Evolutionary conservation across 1,140 invertebrate genomes (phyloP).

Genomic region (Neotoxoptera formosana): DNA sequence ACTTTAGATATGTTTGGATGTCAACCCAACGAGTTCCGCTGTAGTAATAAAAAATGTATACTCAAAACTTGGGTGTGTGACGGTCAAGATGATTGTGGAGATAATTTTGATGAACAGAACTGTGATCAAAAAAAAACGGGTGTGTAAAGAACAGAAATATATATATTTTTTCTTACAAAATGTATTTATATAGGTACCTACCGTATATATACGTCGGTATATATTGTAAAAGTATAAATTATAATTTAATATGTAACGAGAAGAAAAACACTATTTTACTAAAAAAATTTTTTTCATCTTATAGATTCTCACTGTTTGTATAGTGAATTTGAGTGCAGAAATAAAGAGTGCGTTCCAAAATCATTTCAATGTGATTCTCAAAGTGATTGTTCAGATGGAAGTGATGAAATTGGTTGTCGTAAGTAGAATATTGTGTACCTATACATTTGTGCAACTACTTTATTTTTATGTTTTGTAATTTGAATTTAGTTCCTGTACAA

Average conservation of each 20-base stretch:
- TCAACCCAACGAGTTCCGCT: constrained; percentile 93
- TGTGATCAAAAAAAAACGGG: constrained; percentile 68
- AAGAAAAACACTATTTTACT: background rate
- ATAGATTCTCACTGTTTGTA: constrained; percentile 75
- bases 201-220: background rate
- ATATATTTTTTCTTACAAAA: background rate
- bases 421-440: constrained; percentile 65
- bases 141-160: constrained; percentile 38
- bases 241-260: background rate
- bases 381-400: constrained; percentile 85
- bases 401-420: constrained; percentile 93
- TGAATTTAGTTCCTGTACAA: constrained; percentile 66
- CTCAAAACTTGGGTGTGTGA: constrained; percentile 93
- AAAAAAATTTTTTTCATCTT: constrained; percentile 34
- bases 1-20: constrained; percentile 71
- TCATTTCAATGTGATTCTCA: constrained; percentile 92
- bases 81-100: constrained; percentile 90
- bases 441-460: background rate
- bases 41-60: constrained; percentile 87
- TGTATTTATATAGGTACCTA: background rate
- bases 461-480: constrained; percentile 44
- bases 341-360: constrained; percentile 87
- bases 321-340: constrained; percentile 82
- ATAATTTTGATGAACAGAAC: constrained; percentile 82
- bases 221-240: background rate